These are phyloP conservation scores for Poliocrania exsul DNA, from an alignment of 2,797 vertebrate genomes.

Conservation along the genomic window DNA sequence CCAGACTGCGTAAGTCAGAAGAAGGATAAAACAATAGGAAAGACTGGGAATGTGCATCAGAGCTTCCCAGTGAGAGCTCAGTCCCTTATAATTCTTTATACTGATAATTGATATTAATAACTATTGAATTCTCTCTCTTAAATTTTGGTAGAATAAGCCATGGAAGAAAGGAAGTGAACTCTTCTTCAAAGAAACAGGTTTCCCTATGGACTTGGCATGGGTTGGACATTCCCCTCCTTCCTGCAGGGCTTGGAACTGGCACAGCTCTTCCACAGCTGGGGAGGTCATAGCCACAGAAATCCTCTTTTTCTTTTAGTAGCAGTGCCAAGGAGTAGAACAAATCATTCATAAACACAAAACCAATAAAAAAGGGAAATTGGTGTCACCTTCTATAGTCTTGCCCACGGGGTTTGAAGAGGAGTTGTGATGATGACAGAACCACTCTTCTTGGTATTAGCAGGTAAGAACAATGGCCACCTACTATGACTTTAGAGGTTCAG, in stretches of 20 bases:
- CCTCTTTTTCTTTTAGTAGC: neutral
- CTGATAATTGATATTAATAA: neutral
- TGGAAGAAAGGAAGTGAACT: neutral
- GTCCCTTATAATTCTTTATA: neutral
- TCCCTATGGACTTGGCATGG: neutral
- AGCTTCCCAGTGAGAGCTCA: neutral
- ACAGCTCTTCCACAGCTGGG: neutral
- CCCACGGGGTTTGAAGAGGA: neutral
- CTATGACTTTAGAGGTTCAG: neutral
- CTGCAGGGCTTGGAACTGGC: neutral
- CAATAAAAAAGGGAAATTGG: neutral
- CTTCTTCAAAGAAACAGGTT: neutral
- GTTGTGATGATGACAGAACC: accelerated
- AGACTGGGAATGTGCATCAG: neutral
- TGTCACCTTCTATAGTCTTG: neutral
- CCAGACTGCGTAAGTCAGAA: slow-evolving; percentile 63
- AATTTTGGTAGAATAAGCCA: neutral
- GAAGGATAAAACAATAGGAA: slow-evolving; percentile 16
- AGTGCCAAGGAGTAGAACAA: neutral
- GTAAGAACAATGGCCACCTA: neutral
- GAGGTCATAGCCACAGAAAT: neutral
- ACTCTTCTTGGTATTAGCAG: neutral
- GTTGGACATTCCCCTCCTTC: neutral
- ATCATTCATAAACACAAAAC: neutral
- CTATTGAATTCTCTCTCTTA: neutral